phyloP scores from a whole-genome alignment of 2,113 vertebrate species.

The Microcebus tavaratra region DNA sequence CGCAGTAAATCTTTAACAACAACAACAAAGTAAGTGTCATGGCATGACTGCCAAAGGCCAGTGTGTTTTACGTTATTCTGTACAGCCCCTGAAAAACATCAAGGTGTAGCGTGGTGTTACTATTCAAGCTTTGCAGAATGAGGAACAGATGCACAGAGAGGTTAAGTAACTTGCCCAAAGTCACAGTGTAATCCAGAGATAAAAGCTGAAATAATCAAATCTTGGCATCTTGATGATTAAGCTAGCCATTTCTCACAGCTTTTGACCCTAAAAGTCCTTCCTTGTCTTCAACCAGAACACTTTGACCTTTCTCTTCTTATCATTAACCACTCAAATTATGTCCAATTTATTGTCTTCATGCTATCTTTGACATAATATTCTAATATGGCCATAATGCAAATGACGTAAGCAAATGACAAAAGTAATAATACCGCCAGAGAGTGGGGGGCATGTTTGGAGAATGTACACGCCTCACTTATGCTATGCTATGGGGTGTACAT shows the following conservation, averaged over 20 bases:
- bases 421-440: background rate
- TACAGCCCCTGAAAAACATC: background rate
- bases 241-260: background rate
- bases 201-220: slow-evolving; percentile 5
- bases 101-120: background rate
- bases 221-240: background rate
- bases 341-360: background rate
- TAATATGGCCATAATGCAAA: background rate
- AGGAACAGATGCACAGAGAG: background rate
- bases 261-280: background rate
- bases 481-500: rapidly evolving
- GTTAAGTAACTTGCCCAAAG: background rate
- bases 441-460: background rate
- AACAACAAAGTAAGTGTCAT: background rate
- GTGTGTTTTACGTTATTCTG: background rate
- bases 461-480: background rate
- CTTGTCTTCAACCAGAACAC: background rate
- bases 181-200: background rate
- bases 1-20: slow-evolving; percentile 9
- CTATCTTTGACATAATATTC: background rate
- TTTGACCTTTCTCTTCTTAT: background rate
- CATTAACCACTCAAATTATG: background rate
- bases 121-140: background rate
- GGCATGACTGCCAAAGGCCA: background rate
- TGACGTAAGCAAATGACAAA: background rate